Evolutionary conservation across 1,140 invertebrate genomes (phyloP).

Genomic region (Pseudobourletiella spinata): DNA sequence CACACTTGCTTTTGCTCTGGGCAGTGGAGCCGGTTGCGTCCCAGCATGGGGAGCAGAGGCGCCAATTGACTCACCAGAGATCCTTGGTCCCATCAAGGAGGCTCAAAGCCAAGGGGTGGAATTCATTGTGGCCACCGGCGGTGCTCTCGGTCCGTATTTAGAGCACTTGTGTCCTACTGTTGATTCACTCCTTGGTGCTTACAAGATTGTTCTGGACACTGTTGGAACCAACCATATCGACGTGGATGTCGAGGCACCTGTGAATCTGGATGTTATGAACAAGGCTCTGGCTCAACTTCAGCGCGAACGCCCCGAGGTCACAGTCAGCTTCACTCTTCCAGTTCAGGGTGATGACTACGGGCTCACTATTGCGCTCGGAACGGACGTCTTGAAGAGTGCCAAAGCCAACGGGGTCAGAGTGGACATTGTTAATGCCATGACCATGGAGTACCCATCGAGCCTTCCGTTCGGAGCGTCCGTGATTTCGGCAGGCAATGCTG

Average conservation of each 20-base stretch:
- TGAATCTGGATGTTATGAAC: conserved; percentile 31
- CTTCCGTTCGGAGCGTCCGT: conserved; percentile 33
- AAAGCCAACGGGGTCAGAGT: conserved; percentile 31
- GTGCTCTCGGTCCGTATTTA: conserved; percentile 35
- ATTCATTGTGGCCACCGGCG: conserved; percentile 30
- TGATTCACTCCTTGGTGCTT: conserved; percentile 21
- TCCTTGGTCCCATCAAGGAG: conserved; percentile 30
- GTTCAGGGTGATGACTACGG: conserved; percentile 37
- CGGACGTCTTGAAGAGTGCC: conserved; percentile 32
- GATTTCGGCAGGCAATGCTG: conserved; percentile 28
- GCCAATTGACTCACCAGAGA: conserved; percentile 26
- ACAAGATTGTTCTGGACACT: conserved; percentile 33
- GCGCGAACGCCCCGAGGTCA: conserved; percentile 26
- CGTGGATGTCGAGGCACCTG: conserved; percentile 36
- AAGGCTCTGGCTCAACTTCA: conserved; percentile 32
- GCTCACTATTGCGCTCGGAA: conserved; percentile 32
- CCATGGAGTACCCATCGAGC: conserved; percentile 34
- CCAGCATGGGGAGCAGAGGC: conserved; percentile 34
- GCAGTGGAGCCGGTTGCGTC: conserved; percentile 25
- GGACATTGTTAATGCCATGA: conserved; percentile 37
- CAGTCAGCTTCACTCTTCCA: conserved; percentile 24
- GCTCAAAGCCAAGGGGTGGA: conserved; percentile 31
- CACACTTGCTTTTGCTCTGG: conserved; percentile 35
- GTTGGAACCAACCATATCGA: conserved; percentile 36
- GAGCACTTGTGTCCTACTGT: conserved; percentile 28